Conservation (phyloP, 1,140 invertebrate genomes). For the Drosophila trapezifrons region DNA sequence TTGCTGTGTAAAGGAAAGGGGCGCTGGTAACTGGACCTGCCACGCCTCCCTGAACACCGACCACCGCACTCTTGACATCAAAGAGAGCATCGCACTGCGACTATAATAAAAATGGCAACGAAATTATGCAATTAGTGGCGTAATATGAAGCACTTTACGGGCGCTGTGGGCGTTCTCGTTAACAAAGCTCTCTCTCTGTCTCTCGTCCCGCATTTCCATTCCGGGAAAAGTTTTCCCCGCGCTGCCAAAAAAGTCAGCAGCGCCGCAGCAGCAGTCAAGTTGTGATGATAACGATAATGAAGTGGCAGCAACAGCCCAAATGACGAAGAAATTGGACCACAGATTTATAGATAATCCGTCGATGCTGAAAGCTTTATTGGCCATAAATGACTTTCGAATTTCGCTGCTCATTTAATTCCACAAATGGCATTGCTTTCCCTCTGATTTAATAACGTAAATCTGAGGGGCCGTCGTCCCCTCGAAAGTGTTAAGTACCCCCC, state of each 20-base stretch:
- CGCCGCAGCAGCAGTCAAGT: conserved; percentile 13
- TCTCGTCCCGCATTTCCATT: not conserved
- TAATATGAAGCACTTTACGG: conserved; percentile 80
- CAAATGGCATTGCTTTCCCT: conserved; percentile 6
- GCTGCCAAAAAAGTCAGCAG: conserved; percentile 4
- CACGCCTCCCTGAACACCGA: conserved; percentile 8
- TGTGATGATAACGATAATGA: conserved; percentile 42
- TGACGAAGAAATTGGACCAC: conserved; percentile 30
- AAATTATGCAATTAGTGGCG: conserved; percentile 81
- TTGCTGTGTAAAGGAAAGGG: not conserved
- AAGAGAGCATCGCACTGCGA: conserved; percentile 55
- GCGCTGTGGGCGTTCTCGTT: conserved; percentile 75
- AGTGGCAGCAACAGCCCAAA: conserved; percentile 20
- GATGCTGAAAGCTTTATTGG: conserved; percentile 32
- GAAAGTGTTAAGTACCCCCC: not conserved
- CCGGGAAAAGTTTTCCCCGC: conserved; percentile 23
- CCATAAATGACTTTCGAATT: conserved; percentile 33
- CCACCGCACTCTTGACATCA: conserved; percentile 46
- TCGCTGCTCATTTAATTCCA: conserved; percentile 22
- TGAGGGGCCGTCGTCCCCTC: not conserved
- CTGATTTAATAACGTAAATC: conserved; percentile 19
- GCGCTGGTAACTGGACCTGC: conserved; percentile 4
- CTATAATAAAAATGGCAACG: conserved; percentile 78
- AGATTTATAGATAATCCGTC: conserved; percentile 39
- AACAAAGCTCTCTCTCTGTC: conserved; percentile 38